Base-by-base conservation (phyloP, 2,888 invertebrate species). In the Hartigia nigra region DNA sequence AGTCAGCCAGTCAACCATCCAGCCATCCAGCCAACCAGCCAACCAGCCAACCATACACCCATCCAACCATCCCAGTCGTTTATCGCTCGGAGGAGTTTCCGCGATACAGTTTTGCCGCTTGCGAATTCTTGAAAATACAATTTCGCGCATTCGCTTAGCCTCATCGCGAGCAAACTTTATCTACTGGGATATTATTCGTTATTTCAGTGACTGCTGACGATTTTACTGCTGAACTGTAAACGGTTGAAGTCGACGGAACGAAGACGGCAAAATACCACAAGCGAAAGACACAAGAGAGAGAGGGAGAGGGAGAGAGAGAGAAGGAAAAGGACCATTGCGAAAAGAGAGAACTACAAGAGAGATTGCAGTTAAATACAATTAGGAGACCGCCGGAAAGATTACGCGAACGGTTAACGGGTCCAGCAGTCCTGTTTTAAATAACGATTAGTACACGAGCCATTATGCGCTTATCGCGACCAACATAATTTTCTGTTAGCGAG, bases 361-460 rank as follows among this genome's bases (percentile, higher is more conserved):
- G 55, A 55, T 55, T 23, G 55, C 55, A 55, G 55, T 55, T 55
- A 55, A 55, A 55, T 55, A 55, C 55, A 55, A 55, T 55, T 55
- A 55, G 55, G 23, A 55, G 55, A 55, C 55, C 55, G 55, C 72
- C 32, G 72, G 72, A 72, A 72, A 72, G 72, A 32, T 72, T 32
- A 72, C 31, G 72, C 72, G 72, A 72, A 34, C 55, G 55, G 31
- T 34, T 34, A 23, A 14, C 72, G 72, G 31, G 72, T 72, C 72
- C 32, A 34, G 34, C 72, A 12, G 72, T 72, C 32, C 72, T 85
- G 85, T 86, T 88, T 88, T 88, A 88, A 88, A 87, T 87, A 87
- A 88, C 87, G 88, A 88, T 88, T 88, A 88, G 85, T 86, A 85
- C 85, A 85, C 85, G 87, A 88, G 86, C 86, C 85, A 87, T 87